Conservation (phyloP, 2,888 invertebrate species). For the Brachypterus glaber region DNA sequence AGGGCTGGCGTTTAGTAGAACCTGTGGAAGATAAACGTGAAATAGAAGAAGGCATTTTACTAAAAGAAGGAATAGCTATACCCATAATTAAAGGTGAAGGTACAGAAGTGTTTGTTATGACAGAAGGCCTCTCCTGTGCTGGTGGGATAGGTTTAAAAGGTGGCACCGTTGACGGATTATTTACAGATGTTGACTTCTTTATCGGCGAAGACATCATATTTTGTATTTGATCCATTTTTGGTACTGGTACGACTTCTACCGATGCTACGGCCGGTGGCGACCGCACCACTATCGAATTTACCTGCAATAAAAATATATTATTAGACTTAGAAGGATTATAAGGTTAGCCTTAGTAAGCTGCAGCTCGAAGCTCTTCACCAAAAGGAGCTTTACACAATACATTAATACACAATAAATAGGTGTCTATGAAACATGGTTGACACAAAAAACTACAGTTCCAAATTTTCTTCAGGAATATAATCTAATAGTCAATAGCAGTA, state of each 20-base stretch:
- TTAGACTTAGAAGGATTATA: too few relatives aligned
- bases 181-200: conserved; percentile 19
- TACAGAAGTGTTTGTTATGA: conserved; percentile 15
- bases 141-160: conserved; percentile 72
- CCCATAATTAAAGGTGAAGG: conserved; percentile 41
- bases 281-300: conserved; percentile 22
- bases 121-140: conserved; percentile 19
- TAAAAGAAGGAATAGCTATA: conserved; percentile 45
- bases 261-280: conserved; percentile 18
- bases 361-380: too few relatives aligned
- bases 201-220: conserved; percentile 17
- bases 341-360: too few relatives aligned
- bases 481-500: too few relatives aligned
- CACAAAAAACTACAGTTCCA: too few relatives aligned
- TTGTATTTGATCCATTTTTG: conserved; percentile 15
- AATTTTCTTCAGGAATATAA: too few relatives aligned
- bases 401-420: too few relatives aligned
- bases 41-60: conserved; percentile 48
- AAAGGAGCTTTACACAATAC: too few relatives aligned
- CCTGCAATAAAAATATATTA: too few relatives aligned
- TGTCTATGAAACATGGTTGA: too few relatives aligned
- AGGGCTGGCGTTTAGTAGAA: conserved; percentile 24
- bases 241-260: conserved; percentile 14
- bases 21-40: conserved; percentile 44
- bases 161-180: conserved; percentile 50